Conservation (phyloP, 2,888 invertebrate genomes). For the Cyclophora punctaria region DNA sequence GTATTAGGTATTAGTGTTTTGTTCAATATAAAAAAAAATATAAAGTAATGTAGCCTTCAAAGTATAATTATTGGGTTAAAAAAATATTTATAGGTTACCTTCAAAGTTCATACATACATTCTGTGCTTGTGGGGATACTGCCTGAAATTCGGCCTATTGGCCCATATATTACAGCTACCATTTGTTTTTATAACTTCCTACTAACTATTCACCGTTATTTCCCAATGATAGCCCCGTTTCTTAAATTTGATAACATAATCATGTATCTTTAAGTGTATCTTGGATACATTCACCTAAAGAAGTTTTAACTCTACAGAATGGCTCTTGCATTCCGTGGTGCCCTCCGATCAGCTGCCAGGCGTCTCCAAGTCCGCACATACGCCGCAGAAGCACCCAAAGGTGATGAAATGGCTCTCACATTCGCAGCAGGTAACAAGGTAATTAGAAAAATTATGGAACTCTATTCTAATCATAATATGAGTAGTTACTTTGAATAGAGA, state of each 20-base stretch:
- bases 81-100: constrained; percentile 16
- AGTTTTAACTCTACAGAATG: constrained; percentile 48
- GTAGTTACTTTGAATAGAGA: too few relatives aligned
- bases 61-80: background rate
- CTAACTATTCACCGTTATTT: background rate
- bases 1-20: too few relatives aligned
- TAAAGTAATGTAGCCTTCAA: background rate
- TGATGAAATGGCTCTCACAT: constrained; percentile 89
- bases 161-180: too few relatives aligned
- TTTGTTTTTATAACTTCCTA: too few relatives aligned
- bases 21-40: too few relatives aligned
- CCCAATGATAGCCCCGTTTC: background rate
- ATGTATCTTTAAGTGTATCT: background rate
- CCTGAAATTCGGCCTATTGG: background rate
- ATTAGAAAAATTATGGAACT: background rate
- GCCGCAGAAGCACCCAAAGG: constrained; percentile 78
- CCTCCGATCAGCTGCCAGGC: constrained; percentile 54
- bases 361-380: constrained; percentile 77
- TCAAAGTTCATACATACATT: background rate
- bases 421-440: constrained; percentile 93
- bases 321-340: constrained; percentile 69
- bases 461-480: too few relatives aligned
- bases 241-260: background rate
- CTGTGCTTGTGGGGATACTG: background rate
- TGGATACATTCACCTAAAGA: background rate